These are phyloP conservation scores for Stenodera caucasica DNA, from an alignment of 2,888 invertebrate genomes.

Conservation along the genomic window DNA sequence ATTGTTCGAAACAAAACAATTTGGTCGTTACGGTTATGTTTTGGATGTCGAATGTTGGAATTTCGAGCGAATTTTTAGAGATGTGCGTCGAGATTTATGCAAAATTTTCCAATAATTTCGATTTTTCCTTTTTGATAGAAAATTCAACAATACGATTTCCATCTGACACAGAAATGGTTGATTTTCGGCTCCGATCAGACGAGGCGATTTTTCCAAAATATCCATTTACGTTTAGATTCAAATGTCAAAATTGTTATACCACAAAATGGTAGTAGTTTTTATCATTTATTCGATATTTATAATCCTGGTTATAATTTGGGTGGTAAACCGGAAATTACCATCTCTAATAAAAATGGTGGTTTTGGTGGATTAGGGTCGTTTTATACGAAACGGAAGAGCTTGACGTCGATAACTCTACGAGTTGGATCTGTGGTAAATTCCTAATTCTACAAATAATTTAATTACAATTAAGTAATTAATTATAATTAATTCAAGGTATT, in stretches of 20 bases:
- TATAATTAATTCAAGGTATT: background rate
- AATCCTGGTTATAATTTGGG: too few relatives aligned
- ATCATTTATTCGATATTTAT: background rate
- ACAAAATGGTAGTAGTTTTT: background rate
- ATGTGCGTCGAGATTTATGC: too few relatives aligned
- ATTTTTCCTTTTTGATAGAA: too few relatives aligned
- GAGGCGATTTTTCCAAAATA: background rate
- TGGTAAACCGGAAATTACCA: background rate
- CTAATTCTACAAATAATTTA: too few relatives aligned
- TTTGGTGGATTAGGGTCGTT: background rate
- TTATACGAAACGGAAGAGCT: background rate
- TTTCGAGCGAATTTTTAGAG: background rate
- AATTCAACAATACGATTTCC: background rate
- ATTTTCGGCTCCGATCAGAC: background rate
- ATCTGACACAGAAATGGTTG: background rate
- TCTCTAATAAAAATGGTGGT: background rate
- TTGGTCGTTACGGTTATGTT: background rate
- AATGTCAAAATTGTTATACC: background rate
- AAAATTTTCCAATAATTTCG: too few relatives aligned
- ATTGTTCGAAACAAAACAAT: background rate
- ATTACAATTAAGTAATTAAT: too few relatives aligned
- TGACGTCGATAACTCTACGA: background rate
- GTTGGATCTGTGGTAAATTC: background rate
- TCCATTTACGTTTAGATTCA: background rate
- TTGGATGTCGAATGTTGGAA: background rate